Conservation (phyloP, 2,113 vertebrate species). For the Ochotona curzoniae region DNA sequence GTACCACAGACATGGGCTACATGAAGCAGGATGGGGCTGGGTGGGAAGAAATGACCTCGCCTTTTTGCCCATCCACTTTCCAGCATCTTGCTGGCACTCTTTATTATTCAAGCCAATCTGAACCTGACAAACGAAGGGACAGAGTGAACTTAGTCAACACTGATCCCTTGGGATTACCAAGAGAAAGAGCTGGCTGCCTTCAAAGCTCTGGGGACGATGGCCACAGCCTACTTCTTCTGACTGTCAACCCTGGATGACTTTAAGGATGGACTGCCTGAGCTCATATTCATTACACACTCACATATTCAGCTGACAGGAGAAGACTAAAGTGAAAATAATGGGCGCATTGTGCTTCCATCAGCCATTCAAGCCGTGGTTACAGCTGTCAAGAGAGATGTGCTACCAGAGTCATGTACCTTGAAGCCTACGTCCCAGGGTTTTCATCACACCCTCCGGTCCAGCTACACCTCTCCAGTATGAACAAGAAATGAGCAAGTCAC, state of each 20-base stretch:
- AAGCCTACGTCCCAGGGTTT: neutral
- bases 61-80: neutral
- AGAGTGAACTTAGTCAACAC: neutral
- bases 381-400: neutral
- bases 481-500: rapidly evolving
- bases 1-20: neutral
- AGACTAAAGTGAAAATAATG: neutral
- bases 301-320: neutral
- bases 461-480: neutral
- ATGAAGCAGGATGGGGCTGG: rapidly evolving
- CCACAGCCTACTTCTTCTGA: neutral
- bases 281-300: neutral
- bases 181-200: neutral
- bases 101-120: neutral
- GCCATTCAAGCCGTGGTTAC: neutral
- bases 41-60: rapidly evolving
- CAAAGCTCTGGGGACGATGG: neutral
- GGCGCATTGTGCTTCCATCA: no score
- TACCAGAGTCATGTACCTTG: neutral
- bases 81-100: neutral
- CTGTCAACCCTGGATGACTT: neutral
- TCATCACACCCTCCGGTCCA: neutral
- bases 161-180: neutral
- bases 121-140: neutral
- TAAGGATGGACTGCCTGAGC: neutral